Base-by-base conservation (phyloP, 2,888 invertebrate genomes). In the Neoaliturus tenellus region DNA sequence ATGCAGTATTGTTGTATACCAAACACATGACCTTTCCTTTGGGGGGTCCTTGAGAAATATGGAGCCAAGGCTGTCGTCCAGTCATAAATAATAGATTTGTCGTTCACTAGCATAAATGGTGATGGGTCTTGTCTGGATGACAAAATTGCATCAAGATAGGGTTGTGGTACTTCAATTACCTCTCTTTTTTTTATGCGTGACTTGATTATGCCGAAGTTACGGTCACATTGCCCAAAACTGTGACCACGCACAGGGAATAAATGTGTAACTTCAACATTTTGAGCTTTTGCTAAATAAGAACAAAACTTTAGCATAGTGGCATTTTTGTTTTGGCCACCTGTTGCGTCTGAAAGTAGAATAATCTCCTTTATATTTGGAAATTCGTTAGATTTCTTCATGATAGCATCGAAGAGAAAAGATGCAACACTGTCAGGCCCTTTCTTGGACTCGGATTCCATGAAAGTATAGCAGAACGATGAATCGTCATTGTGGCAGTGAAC, bases 301-400 rank as follows among this genome's bases (percentile, higher is more conserved):
- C 73, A 82, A 73, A 82, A 82, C 25, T 73, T 71, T 14, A 82
- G 20, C 31, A 71, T 51, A 6, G 82, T 73, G 2, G 73, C 3
- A 25, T 82, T 82, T 82, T 82, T 82, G 23, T 82, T 71, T 78
- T 86, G 85, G 14, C 84, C 86, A 20, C 84, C 84, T 48, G 85
- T 71, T 20, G 75, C 80, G 58, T 86, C 85, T 23, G 86, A 86
- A 20, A 86, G 62, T n/a, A 85, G 33, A 41, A 84, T 69, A 12
- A 86, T 80, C 55, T 69, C 69, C n/a, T 85, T 86, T 10, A 73
- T 1, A n/a, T 73, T 51, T 23, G 55, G 73, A 31, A 51, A 71
- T 5, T 82, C 73, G 2, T 71, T 8, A 25, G 8, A 12, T 67
- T 81, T 75, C 67, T 73, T 83, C 12, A 17, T 35, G n/a, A 85